A percentile compares a stretch with the other conserved stretches of the same genome.
Conservation (phyloP, 2,797 vertebrate species). For the Mus caroli region DNA sequence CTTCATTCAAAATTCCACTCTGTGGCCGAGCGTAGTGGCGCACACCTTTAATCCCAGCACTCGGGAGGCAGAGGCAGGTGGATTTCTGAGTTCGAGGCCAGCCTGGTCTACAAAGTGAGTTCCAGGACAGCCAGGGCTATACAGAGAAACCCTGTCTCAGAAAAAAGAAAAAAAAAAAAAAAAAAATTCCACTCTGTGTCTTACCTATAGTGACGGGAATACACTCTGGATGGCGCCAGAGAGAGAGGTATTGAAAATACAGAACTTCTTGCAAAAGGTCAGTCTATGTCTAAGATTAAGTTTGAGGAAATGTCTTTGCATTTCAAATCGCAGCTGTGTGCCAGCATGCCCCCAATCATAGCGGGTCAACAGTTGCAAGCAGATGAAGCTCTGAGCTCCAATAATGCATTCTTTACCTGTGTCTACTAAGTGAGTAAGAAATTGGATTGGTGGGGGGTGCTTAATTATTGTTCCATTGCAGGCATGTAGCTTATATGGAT, state of each 20-base stretch:
- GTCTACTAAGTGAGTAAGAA: not conserved
- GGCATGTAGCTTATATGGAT: not conserved
- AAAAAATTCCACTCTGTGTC: not conserved
- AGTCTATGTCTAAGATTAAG: not conserved
- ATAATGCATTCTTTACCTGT: not conserved
- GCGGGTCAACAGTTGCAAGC: not conserved
- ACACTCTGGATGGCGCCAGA: not conserved
- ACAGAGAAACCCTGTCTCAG: no score
- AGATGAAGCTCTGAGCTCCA: not conserved
- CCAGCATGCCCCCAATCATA: not conserved
- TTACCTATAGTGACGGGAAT: not conserved
- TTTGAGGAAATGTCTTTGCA: not conserved
- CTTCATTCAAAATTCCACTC: constrained; percentile 7
- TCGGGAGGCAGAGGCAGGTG: no score
- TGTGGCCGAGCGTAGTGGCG: no score
- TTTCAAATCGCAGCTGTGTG: not conserved
- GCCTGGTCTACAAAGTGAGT: no score
- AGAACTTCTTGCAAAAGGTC: not conserved
- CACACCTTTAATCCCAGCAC: no score
- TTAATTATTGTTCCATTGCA: not conserved
- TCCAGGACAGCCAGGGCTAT: no score
- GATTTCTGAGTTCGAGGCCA: no score
- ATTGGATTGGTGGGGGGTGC: not conserved
- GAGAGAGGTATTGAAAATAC: not conserved
- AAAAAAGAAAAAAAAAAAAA: no score